phyloP scores from a whole-genome alignment of 2,113 vertebrate genomes.

The Pardalotus punctatus region DNA sequence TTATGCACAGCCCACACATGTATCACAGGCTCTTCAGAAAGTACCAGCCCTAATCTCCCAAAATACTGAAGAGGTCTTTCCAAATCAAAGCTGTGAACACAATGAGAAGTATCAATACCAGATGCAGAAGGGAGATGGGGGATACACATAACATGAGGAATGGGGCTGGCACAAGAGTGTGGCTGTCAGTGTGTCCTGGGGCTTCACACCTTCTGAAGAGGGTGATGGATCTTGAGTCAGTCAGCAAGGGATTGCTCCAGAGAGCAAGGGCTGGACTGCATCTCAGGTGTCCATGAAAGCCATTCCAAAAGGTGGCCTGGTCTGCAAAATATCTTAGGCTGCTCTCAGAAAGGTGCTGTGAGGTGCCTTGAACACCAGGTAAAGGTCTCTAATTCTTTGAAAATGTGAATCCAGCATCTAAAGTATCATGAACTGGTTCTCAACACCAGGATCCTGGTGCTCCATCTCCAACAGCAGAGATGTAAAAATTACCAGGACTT shows the following conservation, averaged over 20 bases:
- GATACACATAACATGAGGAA: neutral
- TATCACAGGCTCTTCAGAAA: neutral
- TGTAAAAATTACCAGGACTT: neutral
- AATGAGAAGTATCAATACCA: neutral
- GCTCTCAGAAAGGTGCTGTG: neutral
- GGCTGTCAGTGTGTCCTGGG: neutral
- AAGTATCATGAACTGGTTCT: neutral
- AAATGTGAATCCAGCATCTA: neutral
- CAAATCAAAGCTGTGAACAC: neutral
- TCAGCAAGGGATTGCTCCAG: neutral
- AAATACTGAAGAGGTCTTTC: neutral
- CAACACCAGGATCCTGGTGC: neutral
- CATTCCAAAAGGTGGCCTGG: neutral
- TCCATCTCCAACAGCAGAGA: neutral
- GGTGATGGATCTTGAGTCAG: neutral
- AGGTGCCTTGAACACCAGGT: neutral
- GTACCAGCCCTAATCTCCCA: neutral
- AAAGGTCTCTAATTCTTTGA: neutral
- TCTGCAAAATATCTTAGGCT: neutral
- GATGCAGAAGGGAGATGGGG: fast-evolving
- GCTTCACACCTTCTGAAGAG: neutral
- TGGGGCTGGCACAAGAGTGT: fast-evolving
- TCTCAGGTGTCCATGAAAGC: neutral
- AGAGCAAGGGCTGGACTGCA: neutral
- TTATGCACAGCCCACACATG: fast-evolving